These are phyloP conservation scores for Agonopterix alstromeriana DNA, from an alignment of 2,888 invertebrate genomes.

Conservation along the genomic window DNA sequence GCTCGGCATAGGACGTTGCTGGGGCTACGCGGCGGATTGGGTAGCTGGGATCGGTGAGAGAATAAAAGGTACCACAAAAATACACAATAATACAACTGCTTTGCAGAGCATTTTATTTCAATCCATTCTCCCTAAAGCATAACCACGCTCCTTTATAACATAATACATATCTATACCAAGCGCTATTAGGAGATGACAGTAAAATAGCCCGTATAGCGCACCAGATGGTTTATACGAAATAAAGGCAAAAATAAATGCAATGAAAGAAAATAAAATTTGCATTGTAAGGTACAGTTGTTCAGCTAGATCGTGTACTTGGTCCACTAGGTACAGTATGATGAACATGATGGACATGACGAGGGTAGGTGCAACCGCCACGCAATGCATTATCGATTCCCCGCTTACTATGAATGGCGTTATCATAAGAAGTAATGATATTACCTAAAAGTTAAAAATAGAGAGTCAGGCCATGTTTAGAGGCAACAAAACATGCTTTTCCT, in stretches of 20 bases:
- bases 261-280: constrained; percentile 35
- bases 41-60: too few species aligned
- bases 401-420: constrained; percentile 50
- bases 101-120: constrained; percentile 32
- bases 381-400: constrained; percentile 43
- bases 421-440: constrained; percentile 62
- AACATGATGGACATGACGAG: constrained; percentile 57
- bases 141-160: constrained; percentile 49
- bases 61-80: constrained; percentile 2
- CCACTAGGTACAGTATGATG: constrained; percentile 61
- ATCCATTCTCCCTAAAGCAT: constrained; percentile 21
- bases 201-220: constrained; percentile 49
- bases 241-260: constrained; percentile 31
- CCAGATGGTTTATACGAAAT: constrained; percentile 18
- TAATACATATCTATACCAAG: constrained; percentile 51
- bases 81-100: constrained; percentile 42
- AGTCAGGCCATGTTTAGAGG: constrained; percentile 5
- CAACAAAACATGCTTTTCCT: too few species aligned
- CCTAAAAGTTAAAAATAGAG: constrained; percentile 60
- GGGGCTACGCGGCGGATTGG: too few species aligned
- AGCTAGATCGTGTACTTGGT: constrained; percentile 60
- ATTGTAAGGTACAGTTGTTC: constrained; percentile 52
- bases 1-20: too few species aligned
- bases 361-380: constrained; percentile 56
- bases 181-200: constrained; percentile 49